Evolutionary conservation across 2,888 invertebrate species (phyloP), one percentile per base, ranked within the genome.

Genomic region (Metopia argyrocephala): DNA sequence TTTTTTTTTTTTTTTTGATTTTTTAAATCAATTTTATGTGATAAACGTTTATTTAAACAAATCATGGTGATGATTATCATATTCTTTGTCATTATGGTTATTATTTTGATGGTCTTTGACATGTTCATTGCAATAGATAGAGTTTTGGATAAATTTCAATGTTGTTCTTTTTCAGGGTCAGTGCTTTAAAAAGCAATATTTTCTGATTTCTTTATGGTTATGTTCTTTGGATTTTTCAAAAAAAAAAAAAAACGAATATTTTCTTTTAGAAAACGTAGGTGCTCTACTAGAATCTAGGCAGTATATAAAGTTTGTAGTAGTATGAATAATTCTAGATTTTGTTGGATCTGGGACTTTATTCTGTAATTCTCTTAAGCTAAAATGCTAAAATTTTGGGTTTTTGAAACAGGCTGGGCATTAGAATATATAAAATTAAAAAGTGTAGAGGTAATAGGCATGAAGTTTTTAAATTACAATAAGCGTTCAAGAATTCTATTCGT

Each of bases 151-250:
- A 56, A 57, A 71, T 38, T n/a, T 0, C 38, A 25, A 65, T 50
- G 21, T 62, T 64, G n/a, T n/a, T 38, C 15, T 28, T 38, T 59
- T 78, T 65, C 57, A 70, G 57, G 59, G 50, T 65, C 65, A 70
- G 18, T 25, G 23, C 21, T 46, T 61, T 52, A 21, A 27, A n/a
- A 9, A 48, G 6, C 31, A 56, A 56, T 56, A 20, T 28, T 15
- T 3, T 4, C 21, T 28, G 18, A 12, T 12, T 38, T 38, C 31
- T 31, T 31, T 31, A 31, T 31, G 18, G 27, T 50, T 5, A 15
- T 20, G 20, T 2, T 31, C 20, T 31, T 50, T 66, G 9, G 9
- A 5, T 12, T 7, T n/a, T 15, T 57, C 2, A n/a, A 0, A n/a
- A n/a, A 4, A 28, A 20, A 57, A 21, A 5, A 21, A 2, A n/a